Conservation (phyloP, 2,113 vertebrate genomes). For the Silurus meridionalis region DNA sequence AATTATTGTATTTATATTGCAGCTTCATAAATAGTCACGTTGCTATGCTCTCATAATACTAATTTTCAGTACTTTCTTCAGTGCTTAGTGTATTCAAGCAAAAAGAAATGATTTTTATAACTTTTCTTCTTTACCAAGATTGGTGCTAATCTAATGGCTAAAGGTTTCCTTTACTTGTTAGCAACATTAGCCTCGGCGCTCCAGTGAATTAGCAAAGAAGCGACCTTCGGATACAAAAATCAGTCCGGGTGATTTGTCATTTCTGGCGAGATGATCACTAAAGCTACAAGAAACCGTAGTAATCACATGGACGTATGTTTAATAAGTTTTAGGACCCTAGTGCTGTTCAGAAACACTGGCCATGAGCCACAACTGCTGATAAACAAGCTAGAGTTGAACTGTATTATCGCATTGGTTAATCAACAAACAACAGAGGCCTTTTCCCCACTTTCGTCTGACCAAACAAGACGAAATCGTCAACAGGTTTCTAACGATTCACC, state of each 20-base stretch:
- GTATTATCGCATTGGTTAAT: background rate
- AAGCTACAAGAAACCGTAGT: background rate
- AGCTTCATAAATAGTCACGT: constrained; percentile 2
- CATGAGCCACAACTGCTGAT: background rate
- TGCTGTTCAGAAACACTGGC: background rate
- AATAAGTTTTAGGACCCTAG: background rate
- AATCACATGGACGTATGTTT: background rate
- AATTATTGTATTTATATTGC: constrained; percentile 10
- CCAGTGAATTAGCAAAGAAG: background rate
- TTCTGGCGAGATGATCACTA: background rate
- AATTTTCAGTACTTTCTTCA: background rate
- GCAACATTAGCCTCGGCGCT: background rate
- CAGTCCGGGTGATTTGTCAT: background rate
- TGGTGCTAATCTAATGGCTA: background rate
- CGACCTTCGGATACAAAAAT: background rate
- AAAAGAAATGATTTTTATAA: background rate
- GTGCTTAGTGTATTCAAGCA: constrained; percentile 17
- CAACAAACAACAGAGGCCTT: background rate
- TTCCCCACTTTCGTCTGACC: background rate
- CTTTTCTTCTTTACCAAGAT: background rate
- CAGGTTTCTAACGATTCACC: background rate
- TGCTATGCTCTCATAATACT: constrained; percentile 1
- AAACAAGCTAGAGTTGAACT: background rate
- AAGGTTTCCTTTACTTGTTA: background rate
- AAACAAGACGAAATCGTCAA: background rate